Conservation (phyloP, 92 coral and sea anemone species). For the Zoanthus sociatus region DNA sequence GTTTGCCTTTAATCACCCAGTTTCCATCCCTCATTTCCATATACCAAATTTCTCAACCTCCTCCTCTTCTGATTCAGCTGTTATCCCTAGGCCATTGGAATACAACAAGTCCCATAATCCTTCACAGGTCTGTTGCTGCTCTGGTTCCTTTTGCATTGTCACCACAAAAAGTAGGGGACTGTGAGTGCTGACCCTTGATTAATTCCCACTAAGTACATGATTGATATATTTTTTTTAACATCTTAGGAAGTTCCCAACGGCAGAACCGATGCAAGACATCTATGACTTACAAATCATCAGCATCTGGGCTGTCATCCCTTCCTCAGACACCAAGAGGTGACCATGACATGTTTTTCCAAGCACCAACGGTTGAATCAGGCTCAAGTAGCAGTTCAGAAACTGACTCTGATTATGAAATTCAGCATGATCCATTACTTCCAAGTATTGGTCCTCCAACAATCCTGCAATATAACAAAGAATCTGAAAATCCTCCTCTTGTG, state of each 20-base stretch:
- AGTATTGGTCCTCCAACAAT: conserved; percentile 99
- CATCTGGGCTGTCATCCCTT: conserved; percentile 65
- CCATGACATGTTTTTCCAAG: conserved; percentile 76
- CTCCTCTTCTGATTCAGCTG: no score
- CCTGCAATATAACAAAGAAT: conserved; percentile 94
- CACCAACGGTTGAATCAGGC: conserved; percentile 87
- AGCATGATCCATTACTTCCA: conserved; percentile 80
- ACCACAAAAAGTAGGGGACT: no score
- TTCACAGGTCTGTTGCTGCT: no score
- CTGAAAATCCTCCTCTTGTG: conserved; percentile 86
- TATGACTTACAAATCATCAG: conserved; percentile 62
- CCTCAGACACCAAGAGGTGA: conserved; percentile 80
- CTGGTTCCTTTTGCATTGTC: no score
- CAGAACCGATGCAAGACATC: conserved; percentile 46
- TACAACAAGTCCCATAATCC: no score
- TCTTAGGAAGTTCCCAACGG: conserved; percentile 34
- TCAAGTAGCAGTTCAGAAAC: conserved; percentile 90
- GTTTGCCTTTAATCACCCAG: no score
- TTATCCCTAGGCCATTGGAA: no score
- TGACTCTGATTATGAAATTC: conserved; percentile 60
- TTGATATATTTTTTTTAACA: background rate
- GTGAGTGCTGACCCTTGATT: background rate
- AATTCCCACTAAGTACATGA: background rate
- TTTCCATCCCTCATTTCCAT: no score
- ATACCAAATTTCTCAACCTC: no score